Percentiles rank a stretch among this genome's conserved stretches.
Conservation (phyloP, 2,888 invertebrate species). For the Melinopterus prodromus region DNA sequence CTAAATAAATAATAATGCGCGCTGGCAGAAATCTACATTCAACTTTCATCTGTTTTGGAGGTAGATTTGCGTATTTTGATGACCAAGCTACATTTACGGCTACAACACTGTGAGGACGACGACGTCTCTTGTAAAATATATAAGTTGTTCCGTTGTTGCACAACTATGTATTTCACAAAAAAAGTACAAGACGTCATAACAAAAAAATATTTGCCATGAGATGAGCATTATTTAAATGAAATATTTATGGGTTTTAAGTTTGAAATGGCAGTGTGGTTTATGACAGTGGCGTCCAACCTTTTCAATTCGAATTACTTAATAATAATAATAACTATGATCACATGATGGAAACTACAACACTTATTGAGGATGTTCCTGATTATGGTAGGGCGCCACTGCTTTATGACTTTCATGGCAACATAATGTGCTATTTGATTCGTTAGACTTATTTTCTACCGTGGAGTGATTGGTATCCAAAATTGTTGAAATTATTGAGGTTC, state of each 20-base stretch:
- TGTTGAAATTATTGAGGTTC: conserved; percentile 25
- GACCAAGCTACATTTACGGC: not conserved
- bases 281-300: not conserved
- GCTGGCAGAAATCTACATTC: conserved; percentile 30
- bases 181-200: not conserved
- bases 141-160: not conserved
- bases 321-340: not conserved
- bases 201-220: not conserved
- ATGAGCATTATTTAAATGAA: not conserved
- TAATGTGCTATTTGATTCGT: not conserved
- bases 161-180: not conserved
- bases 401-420: conserved; percentile 4
- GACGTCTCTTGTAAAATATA: not conserved
- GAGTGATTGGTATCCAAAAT: conserved; percentile 31
- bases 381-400: not conserved
- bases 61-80: conserved; percentile 27
- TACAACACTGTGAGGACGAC: not conserved
- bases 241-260: not conserved
- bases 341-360: not conserved
- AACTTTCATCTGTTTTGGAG: conserved; percentile 27
- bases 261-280: not conserved
- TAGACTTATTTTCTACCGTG: conserved; percentile 32
- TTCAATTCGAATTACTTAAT: not conserved
- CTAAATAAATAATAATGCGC: conserved; percentile 32
- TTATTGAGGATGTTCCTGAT: too few relatives aligned